Conservation (phyloP, 2,113 vertebrate species). For the Bufo bufo region DNA sequence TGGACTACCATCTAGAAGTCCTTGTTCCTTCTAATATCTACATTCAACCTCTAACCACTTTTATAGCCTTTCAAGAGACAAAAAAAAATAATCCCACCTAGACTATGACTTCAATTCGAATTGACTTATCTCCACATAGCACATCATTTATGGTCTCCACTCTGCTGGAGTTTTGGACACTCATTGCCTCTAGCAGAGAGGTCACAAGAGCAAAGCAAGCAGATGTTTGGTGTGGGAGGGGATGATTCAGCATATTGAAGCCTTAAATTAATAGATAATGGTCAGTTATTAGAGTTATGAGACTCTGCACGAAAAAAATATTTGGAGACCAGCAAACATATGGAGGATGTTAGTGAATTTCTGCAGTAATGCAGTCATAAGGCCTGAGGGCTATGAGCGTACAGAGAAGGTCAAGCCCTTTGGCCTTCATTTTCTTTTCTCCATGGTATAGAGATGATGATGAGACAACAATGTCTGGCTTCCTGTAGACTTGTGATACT, state of each 20-base stretch:
- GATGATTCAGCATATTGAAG: slow-evolving; percentile 16
- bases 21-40: neutral
- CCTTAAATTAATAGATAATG: slow-evolving; percentile 2
- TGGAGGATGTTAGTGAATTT: neutral
- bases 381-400: neutral
- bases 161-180: neutral
- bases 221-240: slow-evolving; percentile 43
- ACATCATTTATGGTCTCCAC: slow-evolving; percentile 9
- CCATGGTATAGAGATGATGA: neutral
- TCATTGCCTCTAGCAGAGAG: neutral
- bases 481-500: neutral
- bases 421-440: neutral
- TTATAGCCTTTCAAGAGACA: neutral
- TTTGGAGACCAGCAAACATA: neutral
- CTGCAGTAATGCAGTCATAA: neutral
- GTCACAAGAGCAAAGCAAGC: slow-evolving; percentile 1
- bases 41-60: neutral
- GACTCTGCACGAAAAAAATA: neutral
- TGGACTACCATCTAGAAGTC: no score
- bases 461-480: neutral
- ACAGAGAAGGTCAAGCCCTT: neutral
- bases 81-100: neutral
- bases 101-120: neutral
- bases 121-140: neutral
- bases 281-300: neutral